Conservation (phyloP, 2,797 vertebrate species). For the Heliangelus exortis region DNA sequence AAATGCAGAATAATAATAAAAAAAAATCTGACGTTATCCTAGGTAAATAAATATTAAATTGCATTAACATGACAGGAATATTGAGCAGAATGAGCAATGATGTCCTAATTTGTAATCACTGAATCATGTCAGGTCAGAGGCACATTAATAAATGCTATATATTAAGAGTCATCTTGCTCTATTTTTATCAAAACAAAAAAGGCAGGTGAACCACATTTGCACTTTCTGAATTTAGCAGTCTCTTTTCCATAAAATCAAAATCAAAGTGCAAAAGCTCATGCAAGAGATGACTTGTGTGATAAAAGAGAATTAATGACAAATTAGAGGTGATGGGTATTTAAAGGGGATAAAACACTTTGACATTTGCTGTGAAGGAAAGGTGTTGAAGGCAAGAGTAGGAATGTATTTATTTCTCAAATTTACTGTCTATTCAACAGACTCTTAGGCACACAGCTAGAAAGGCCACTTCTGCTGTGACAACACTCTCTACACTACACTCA, state of each 20-base stretch:
- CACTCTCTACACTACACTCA: neutral
- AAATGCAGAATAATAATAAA: neutral
- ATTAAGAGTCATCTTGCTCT: neutral
- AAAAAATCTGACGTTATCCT: neutral
- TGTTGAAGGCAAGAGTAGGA: neutral
- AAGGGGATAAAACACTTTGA: neutral
- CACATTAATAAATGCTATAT: neutral
- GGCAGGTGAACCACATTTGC: neutral
- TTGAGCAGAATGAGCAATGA: neutral
- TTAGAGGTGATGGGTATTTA: neutral
- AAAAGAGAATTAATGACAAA: neutral
- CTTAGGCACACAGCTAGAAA: neutral
- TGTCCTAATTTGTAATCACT: neutral
- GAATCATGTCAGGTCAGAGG: neutral
- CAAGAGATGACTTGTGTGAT: neutral
- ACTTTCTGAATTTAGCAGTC: neutral
- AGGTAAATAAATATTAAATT: slow-evolving; percentile 1
- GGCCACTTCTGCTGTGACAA: neutral
- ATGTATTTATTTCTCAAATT: slow-evolving; percentile 6
- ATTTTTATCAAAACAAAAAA: neutral
- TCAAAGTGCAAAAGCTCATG: neutral
- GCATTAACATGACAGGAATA: neutral
- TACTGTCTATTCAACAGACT: neutral
- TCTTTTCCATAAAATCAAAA: neutral
- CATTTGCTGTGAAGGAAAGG: neutral